Evolutionary conservation across 2,113 vertebrate species (phyloP).

Genomic region (Athene cunicularia): DNA sequence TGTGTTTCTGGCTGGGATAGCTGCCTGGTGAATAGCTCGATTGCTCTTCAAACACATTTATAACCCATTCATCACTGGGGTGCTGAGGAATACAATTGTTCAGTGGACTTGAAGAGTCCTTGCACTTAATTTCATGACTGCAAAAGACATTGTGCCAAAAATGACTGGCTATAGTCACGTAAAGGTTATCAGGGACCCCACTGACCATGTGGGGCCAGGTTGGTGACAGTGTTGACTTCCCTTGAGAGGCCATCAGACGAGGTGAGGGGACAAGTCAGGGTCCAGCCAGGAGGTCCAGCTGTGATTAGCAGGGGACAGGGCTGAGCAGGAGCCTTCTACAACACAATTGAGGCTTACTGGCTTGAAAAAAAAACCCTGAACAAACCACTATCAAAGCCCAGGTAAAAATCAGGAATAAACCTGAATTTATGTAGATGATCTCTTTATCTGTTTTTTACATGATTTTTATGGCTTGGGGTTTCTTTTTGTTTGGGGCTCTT

Average conservation of each 20-base stretch:
- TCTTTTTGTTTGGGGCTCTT: not conserved
- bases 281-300: not conserved
- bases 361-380: not conserved
- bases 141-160: not conserved
- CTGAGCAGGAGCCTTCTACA: not conserved
- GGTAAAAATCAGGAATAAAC: not conserved
- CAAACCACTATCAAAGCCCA: not conserved
- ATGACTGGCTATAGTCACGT: not conserved
- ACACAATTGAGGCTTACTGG: not conserved
- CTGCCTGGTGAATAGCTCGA: not conserved
- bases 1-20: not conserved
- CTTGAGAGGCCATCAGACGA: not conserved
- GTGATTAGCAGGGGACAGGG: not conserved
- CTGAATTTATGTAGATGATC: not conserved
- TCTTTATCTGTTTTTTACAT: not conserved
- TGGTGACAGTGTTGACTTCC: not conserved
- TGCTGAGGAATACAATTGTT: not conserved
- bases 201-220: rapidly evolving
- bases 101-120: not conserved
- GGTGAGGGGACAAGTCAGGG: not conserved
- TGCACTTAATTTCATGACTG: not conserved
- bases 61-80: not conserved
- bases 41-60: not conserved
- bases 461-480: not conserved
- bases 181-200: not conserved